Base-by-base conservation (phyloP, 2,797 vertebrate species). In the Toxotes lorentzi region DNA sequence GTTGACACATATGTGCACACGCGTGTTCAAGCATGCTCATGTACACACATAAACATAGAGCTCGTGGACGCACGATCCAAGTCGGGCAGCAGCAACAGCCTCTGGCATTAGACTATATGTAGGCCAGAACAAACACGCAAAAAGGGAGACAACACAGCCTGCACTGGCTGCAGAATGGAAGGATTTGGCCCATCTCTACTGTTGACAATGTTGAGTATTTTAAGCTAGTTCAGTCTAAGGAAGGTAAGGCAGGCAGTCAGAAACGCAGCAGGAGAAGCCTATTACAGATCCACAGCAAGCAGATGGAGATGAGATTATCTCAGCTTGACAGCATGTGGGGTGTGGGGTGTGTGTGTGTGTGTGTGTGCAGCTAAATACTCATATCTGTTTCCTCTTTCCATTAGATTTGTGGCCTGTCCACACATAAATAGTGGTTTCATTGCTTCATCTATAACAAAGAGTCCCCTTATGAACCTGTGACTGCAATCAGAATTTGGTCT, bases 281-380 rank as follows among this genome's bases (percentile, higher is more conserved):
- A 89, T 91, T 90, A 88, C 63, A 76, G 86, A 86, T 73, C 92
- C 69, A 85, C 67, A 58, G 82, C 70, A 83, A 91, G 87, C 93
- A 94, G 92, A 94, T 93, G 93, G 94, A 90, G 81, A 93, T 89
- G 90, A 91, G 92, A 94, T 94, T 92, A 93, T 91, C 90, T 91
- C 88, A 92, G 87, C 73, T 64, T 85, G 87, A 88, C 91, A 87
- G 84, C 83, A 80, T 87, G 86, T 87, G 85, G 58, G 78, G 68
- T 87, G 86, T 87, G 85, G 58, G 78, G 68, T 78, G 59, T 56
- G 69, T 65, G 68, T 73, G 62, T 67, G 59, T 64, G 73, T 61
- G 57, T 45, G 5, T 2, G 11, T 74, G 58, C 62, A 48, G 65
- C 71, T 83, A 73, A 86, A 63, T 80, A 69, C 74, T 86, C 72